Base-by-base conservation (phyloP, 2,113 vertebrate species). In the Ptychochromis oligacanthus region DNA sequence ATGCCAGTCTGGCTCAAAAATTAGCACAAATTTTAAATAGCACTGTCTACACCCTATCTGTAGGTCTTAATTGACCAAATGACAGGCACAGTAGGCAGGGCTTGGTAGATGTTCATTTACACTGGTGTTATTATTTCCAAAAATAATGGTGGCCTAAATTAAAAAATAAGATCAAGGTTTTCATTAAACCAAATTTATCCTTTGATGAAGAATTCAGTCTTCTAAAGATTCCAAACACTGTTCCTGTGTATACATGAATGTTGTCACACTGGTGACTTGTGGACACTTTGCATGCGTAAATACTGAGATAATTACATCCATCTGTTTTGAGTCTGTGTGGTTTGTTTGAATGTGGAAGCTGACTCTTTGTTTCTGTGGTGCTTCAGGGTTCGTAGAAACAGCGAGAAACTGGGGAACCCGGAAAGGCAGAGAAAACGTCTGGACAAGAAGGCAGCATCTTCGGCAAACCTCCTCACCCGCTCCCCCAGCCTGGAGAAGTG, bases 401-500 rank as follows among this genome's bases (percentile, higher is more conserved):
- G 96, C 2, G 97, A 97, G 80, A 97, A 97, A 15, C 88, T 96
- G 38, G 83, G 80, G 15, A 95, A 80, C 38, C 88, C 83, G 13
- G 96, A 96, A 24, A 91, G 89, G 83, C 92, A 92, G 52, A 96
- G 95, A 74, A 96, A 97, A 91, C 95, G 95, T 20, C 95, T 97
- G 78, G 96, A 96, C 77, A 96, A 96, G 88, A 98, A 97, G 91
- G 96, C 97, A 0, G 95, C 94, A 0, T 98, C 97, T 54, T 96
- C 96, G 0, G 93, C 97, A 60, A 97, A 97, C 93, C 95, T 98
- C 70, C 94, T 97, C 2, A 80, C 92, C 34, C 95, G 95, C 59
- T 97, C 96, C 9, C 94, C 95, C 14, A 97, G 97, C 91, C 94
- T 96, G 3, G 97, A 97, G 92, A 97, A 93, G 97, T 97, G 88